A percentile compares a stretch with the other conserved stretches of the same genome.
phyloP scores from a whole-genome alignment of 2,888 invertebrate genomes.

The Pilophorus perplexus region DNA sequence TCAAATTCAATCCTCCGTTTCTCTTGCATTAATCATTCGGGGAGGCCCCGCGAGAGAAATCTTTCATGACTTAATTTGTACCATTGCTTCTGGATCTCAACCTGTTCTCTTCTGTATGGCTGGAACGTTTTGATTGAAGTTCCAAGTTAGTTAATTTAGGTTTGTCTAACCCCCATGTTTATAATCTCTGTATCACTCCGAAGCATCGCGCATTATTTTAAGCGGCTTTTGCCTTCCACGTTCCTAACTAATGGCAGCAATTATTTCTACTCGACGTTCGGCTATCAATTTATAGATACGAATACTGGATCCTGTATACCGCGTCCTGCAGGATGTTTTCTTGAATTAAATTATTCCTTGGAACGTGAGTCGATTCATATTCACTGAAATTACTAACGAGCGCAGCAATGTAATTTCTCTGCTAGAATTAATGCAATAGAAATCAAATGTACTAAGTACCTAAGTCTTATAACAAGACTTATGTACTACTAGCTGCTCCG shows the following conservation, averaged over 20 bases:
- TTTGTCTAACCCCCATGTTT: conserved; percentile 15
- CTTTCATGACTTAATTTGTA: conserved; percentile 38
- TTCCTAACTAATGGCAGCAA: conserved; percentile 24
- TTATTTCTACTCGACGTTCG: conserved; percentile 28
- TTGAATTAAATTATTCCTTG: conserved; percentile 23
- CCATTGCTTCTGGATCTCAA: conserved; percentile 14
- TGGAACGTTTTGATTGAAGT: conserved; percentile 34
- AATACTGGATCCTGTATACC: conserved; percentile 2
- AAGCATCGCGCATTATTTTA: conserved; percentile 4
- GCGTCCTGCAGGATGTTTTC: conserved; percentile 11
- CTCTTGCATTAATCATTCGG: conserved; percentile 29
- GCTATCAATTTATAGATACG: conserved; percentile 27
- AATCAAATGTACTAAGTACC: too few relatives aligned
- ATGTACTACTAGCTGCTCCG: too few relatives aligned
- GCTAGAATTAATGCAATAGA: too few relatives aligned
- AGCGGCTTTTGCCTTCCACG: conserved; percentile 19
- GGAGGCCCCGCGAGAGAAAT: conserved; percentile 12
- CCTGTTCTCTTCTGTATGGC: conserved; percentile 16
- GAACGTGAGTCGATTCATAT: not conserved
- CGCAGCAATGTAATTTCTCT: too few relatives aligned
- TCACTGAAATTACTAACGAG: not conserved
- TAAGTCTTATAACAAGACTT: too few relatives aligned
- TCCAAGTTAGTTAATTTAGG: conserved; percentile 17
- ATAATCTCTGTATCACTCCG: conserved; percentile 25
- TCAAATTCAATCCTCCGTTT: conserved; percentile 32